phyloP scores from a whole-genome alignment of 2,113 vertebrate species.

The Symphodus melops region DNA sequence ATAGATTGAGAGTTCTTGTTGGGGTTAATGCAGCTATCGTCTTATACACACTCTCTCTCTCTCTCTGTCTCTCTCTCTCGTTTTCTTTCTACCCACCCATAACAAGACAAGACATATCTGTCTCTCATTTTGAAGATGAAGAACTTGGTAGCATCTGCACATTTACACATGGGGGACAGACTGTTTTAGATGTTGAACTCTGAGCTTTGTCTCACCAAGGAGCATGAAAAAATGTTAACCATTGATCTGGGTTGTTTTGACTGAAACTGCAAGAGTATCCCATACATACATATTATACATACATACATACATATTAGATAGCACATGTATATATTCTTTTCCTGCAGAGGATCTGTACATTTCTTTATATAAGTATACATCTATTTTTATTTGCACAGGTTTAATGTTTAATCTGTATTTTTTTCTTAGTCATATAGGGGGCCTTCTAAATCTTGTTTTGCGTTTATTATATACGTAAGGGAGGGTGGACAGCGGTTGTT shows the following conservation, averaged over 20 bases:
- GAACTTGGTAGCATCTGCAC: neutral
- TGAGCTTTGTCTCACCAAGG: neutral
- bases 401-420: no score
- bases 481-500: no score
- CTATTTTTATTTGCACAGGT: no score
- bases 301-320: no score
- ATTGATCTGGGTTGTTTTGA: constrained; percentile 1
- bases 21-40: constrained; percentile 33
- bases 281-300: no score
- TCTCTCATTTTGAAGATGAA: neutral
- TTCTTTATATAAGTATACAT: no score
- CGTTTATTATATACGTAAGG: no score
- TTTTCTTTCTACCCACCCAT: neutral
- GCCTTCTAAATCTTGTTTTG: no score
- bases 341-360: no score
- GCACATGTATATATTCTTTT: no score
- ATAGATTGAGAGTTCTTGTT: constrained; percentile 54
- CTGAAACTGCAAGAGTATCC: neutral
- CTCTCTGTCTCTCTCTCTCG: neutral
- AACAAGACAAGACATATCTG: neutral
- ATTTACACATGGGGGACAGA: neutral
- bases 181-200: neutral
- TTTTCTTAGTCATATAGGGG: no score
- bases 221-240: neutral
- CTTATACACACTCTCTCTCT: neutral